Evolutionary conservation across 2,113 vertebrate species (phyloP).

Genomic region (Ellobius talpinus): DNA sequence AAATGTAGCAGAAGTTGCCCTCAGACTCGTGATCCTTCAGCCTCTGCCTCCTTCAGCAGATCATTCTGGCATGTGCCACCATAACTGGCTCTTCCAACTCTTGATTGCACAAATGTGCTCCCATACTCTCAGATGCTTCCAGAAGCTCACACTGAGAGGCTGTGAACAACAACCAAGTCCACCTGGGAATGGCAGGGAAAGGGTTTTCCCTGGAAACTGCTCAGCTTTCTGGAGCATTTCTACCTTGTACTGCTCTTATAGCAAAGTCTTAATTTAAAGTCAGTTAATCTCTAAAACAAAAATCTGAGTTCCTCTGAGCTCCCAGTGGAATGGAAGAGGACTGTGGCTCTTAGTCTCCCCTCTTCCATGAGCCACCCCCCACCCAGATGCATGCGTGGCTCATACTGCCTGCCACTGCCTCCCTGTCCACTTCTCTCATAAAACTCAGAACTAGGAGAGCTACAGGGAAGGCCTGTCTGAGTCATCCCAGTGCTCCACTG

Average conservation of each 20-base stretch:
- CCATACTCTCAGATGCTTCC: accelerated
- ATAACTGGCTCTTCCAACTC: neutral
- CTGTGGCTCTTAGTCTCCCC: neutral
- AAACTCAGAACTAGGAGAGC: neutral
- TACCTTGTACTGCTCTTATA: neutral
- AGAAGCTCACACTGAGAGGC: neutral
- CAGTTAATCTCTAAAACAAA: neutral
- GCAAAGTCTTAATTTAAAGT: neutral
- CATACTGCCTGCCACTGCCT: neutral
- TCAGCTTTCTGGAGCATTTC: neutral
- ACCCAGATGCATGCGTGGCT: neutral
- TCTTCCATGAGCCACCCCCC: neutral
- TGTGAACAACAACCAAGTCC: neutral
- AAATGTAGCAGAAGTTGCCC: neutral
- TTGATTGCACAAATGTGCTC: accelerated
- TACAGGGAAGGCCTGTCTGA: neutral
- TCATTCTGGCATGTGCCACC: too few relatives aligned
- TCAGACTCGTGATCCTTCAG: neutral
- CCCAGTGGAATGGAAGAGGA: neutral
- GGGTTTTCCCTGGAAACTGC: too few relatives aligned
- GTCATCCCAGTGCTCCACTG: neutral
- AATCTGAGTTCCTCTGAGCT: neutral
- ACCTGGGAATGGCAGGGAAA: neutral
- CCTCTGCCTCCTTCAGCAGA: neutral
- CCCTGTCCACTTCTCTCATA: neutral